Evolutionary conservation across 2,888 invertebrate genomes (phyloP), one percentile per base, ranked within the genome.

Genomic region (Latrodectus hesperus): DNA sequence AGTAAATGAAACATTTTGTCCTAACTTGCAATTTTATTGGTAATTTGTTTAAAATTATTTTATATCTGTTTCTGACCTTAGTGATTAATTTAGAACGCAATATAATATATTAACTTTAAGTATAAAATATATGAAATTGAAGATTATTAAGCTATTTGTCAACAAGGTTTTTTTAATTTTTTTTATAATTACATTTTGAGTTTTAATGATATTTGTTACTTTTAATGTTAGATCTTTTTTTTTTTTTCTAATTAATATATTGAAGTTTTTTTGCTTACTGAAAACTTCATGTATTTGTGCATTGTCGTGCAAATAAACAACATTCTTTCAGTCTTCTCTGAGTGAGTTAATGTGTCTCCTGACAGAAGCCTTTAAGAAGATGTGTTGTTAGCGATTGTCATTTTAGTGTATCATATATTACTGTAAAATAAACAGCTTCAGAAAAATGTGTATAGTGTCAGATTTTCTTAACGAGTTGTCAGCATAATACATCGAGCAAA

Each of bases 361-460:
- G 70, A 71, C 55, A 76, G 83, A 76, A 77, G 70, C 49, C 70
- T 83, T 65, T 68, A 81, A 74, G 55, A 82, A 81, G 64, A 76
- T 75, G 75, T 70, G 60, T 82, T 76, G 83, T 83, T 83, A 83
- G 70, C 76, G 76, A 83, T 53, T 83, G 83, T 83, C 76, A 83
- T 83, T 83, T 83, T 83, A 83, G 83, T 84, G 77, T 84, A 84
- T 53, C 38, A 38, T 38, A 38, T 71, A 84, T 84, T 84, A 84
- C 84, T 84, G 77, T 84, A 84, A 84, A 77, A 84, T 84, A 77
- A 84, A 84, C 73, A 73, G 81, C 81, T 81, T 73, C 81, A 73
- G 73, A 65, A 76, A 38, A 38, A 38, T 38, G 38, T 38, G 38
- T 38, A 3, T 38, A 38, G 38, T 38, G 38, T 38, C 38, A 38